phyloP scores from a whole-genome alignment of 1,140 invertebrate species.

The Chelonus insularis region DNA sequence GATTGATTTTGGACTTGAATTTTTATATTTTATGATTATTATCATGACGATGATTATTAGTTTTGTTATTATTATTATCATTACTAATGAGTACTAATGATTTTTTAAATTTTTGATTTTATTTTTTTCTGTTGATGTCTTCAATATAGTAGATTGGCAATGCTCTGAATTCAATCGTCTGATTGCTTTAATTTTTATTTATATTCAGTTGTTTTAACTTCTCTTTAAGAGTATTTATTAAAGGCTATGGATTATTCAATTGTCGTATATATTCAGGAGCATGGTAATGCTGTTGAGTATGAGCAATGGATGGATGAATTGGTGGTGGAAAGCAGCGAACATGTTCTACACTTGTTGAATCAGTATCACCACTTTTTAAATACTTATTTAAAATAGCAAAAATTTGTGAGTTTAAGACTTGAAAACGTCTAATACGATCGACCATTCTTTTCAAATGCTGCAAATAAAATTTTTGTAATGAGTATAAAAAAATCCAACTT shows the following conservation, averaged over 20 bases:
- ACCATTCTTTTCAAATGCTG: slow-evolving; percentile 96
- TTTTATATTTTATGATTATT: too few species aligned
- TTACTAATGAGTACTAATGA: too few species aligned
- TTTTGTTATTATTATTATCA: too few species aligned
- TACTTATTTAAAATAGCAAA: slow-evolving; percentile 97
- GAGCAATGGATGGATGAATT: slow-evolving; percentile 74
- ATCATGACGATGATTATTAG: too few species aligned
- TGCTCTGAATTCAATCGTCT: too few species aligned
- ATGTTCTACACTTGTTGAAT: slow-evolving; percentile 90
- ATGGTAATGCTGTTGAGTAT: slow-evolving; percentile 64
- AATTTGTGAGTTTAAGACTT: slow-evolving; percentile 98
- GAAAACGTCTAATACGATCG: slow-evolving; percentile 94
- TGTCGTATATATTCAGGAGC: slow-evolving; percentile 65
- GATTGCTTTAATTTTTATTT: not conserved
- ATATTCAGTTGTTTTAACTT: slow-evolving; percentile 3
- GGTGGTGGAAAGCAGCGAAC: slow-evolving; percentile 96
- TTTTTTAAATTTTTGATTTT: too few species aligned
- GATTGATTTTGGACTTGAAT: too few species aligned
- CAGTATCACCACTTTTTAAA: slow-evolving; percentile 81
- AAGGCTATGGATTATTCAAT: slow-evolving; percentile 49
- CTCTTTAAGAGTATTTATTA: not conserved
- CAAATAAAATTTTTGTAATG: slow-evolving; percentile 37
- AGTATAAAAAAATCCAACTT: not conserved
- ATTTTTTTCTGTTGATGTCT: too few species aligned
- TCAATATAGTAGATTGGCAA: too few species aligned